Evolutionary conservation across 2,797 vertebrate genomes (phyloP).

Genomic region (Hippoglossus hippoglossus): DNA sequence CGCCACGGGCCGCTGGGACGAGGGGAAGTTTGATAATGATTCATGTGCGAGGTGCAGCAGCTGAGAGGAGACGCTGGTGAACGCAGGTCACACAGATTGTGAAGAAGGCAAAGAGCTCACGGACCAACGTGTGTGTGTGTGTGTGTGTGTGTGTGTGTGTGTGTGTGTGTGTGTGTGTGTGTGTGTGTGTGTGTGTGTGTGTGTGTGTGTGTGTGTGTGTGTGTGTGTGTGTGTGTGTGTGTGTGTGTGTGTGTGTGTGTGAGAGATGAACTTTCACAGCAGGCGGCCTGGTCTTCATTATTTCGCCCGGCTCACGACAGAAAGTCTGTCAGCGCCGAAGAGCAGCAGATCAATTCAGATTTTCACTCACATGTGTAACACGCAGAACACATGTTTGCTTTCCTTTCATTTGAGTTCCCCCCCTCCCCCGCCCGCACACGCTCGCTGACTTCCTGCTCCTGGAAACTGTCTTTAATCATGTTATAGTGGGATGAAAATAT

Average conservation of each 20-base stretch:
- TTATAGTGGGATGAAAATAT: slow-evolving; percentile 40
- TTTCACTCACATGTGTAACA: slow-evolving; percentile 66
- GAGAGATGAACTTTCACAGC: slow-evolving; percentile 46
- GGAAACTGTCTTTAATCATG: slow-evolving; percentile 34
- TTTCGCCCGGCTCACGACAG: slow-evolving; percentile 56
- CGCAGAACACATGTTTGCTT: slow-evolving; percentile 71
- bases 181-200: slow-evolving; percentile 5
- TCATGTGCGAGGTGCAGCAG: too few relatives aligned
- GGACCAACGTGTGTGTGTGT: slow-evolving; percentile 12
- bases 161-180: neutral
- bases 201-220: neutral
- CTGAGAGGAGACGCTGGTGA: too few relatives aligned
- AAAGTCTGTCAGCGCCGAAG: slow-evolving; percentile 48
- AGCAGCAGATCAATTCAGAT: slow-evolving; percentile 59
- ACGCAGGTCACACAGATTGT: slow-evolving; percentile 18
- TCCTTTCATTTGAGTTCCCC: slow-evolving; percentile 28
- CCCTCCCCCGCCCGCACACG: neutral
- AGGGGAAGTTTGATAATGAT: neutral
- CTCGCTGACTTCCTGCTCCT: slow-evolving; percentile 22
- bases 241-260: slow-evolving; percentile 3
- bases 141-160: neutral
- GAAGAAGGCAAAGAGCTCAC: slow-evolving; percentile 19
- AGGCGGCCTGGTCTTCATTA: slow-evolving; percentile 72
- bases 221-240: neutral
- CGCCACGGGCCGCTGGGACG: slow-evolving; percentile 6